Evolutionary conservation across 2,888 invertebrate species (phyloP).

Genomic region (Torymus texanus): DNA sequence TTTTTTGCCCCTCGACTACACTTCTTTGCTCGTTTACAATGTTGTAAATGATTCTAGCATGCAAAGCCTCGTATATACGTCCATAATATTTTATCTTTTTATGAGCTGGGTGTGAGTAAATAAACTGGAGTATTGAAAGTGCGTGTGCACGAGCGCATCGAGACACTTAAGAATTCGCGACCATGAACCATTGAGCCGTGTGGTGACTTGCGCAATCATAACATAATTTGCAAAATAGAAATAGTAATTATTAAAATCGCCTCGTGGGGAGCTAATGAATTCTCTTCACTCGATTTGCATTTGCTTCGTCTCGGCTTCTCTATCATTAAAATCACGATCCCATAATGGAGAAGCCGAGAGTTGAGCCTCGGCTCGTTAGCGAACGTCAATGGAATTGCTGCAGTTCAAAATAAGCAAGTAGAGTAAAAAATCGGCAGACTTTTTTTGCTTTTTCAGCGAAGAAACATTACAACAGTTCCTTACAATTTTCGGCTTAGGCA

Average conservation of each 20-base stretch:
- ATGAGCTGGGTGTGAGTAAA: too few relatives aligned
- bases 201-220: neutral
- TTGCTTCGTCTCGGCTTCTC: constrained; percentile 23
- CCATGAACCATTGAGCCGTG: neutral
- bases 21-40: too few relatives aligned
- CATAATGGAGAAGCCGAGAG: constrained; percentile 40
- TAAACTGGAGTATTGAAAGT: too few relatives aligned
- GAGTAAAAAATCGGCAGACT: constrained; percentile 3
- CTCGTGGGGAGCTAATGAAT: constrained; percentile 34
- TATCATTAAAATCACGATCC: constrained; percentile 43
- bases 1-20: too few relatives aligned
- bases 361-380: constrained; percentile 36
- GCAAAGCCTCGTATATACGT: too few relatives aligned
- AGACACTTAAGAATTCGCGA: neutral
- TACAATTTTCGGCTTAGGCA: too few relatives aligned
- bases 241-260: constrained; percentile 45
- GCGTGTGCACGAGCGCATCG: neutral
- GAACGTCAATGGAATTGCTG: constrained; percentile 24
- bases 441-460: neutral
- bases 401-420: constrained; percentile 9
- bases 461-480: neutral
- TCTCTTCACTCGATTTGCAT: constrained; percentile 39
- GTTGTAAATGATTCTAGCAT: too few relatives aligned
- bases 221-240: constrained; percentile 28
- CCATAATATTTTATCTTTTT: too few relatives aligned